Evolutionary conservation across 2,888 invertebrate species (phyloP).

Genomic region (Ceratothoa steindachneri): DNA sequence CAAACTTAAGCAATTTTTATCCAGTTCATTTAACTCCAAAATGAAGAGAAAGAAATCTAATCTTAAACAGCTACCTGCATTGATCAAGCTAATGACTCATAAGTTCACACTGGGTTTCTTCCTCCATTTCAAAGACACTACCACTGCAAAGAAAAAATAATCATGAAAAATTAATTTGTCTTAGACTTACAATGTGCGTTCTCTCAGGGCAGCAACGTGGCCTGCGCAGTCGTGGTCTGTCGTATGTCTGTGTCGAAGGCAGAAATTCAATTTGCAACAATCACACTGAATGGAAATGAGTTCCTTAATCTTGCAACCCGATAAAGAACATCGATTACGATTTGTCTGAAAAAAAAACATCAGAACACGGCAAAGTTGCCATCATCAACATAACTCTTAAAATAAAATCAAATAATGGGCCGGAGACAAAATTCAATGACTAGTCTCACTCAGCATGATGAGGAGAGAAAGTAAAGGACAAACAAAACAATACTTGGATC

Average conservation of each 20-base stretch:
- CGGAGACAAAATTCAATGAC: background rate
- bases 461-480: too few species aligned
- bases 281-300: conserved; percentile 32
- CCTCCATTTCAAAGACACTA: too few species aligned
- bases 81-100: too few species aligned
- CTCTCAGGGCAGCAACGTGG: background rate
- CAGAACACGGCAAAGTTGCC: too few species aligned
- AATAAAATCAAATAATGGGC: background rate
- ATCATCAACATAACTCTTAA: background rate
- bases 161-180: too few species aligned
- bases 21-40: too few species aligned
- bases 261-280: conserved; percentile 34
- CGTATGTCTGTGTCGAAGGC: conserved; percentile 34
- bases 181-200: background rate
- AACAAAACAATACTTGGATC: background rate
- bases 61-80: too few species aligned
- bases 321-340: conserved; percentile 34
- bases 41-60: too few species aligned
- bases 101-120: too few species aligned
- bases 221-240: conserved; percentile 32
- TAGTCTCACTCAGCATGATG: too few species aligned
- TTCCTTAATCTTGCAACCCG: conserved; percentile 33
- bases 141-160: too few species aligned
- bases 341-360: conserved; percentile 29
- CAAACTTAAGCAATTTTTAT: too few species aligned